These are phyloP conservation scores for Pelecanus crispus DNA, from an alignment of 2,113 vertebrate species.

Conservation along the genomic window DNA sequence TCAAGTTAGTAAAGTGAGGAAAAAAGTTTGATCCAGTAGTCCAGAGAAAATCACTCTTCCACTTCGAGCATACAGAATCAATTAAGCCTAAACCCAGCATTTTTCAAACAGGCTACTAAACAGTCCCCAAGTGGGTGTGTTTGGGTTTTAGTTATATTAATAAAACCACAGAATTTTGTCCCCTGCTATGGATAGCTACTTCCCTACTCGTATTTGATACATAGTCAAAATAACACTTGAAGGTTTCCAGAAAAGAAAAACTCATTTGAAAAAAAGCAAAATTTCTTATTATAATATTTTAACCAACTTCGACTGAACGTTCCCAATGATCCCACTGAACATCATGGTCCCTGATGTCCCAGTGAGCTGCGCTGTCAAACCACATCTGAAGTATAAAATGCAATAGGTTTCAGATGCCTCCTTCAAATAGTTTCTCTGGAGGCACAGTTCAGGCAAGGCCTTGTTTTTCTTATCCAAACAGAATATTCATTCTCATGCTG, in stretches of 20 bases:
- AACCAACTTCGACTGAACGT: background rate
- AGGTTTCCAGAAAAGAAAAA: background rate
- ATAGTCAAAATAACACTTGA: background rate
- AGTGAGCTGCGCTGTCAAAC: background rate
- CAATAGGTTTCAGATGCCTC: background rate
- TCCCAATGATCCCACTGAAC: background rate
- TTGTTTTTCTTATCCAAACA: background rate
- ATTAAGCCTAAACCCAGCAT: background rate
- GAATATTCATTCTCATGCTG: background rate
- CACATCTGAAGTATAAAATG: background rate
- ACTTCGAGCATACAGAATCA: background rate
- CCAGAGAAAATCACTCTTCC: background rate
- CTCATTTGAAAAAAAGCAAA: background rate
- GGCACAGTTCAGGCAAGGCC: rapidly evolving
- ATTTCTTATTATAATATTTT: background rate
- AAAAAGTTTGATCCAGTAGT: background rate
- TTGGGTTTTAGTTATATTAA: background rate
- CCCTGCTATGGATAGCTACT: background rate
- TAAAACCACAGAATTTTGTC: background rate
- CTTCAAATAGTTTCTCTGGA: background rate
- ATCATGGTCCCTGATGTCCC: background rate
- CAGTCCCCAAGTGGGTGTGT: background rate
- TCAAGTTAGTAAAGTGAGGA: background rate
- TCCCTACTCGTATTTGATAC: background rate
- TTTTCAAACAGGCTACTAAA: background rate